These are phyloP conservation scores for Dromiciops gliroides DNA, from an alignment of 2,113 vertebrate species.

Conservation along the genomic window DNA sequence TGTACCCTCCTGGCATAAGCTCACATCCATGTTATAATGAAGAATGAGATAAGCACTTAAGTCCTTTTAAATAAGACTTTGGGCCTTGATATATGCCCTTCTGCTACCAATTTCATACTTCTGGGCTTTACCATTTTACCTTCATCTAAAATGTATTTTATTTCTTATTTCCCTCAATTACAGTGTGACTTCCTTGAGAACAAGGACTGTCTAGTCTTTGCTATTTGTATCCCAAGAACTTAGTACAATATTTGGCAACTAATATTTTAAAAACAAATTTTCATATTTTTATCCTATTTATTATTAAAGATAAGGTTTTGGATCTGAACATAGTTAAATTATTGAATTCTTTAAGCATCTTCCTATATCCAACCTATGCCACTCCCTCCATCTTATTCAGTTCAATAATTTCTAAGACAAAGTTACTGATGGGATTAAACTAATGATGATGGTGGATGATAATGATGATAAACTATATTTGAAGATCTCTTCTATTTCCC, in stretches of 20 bases:
- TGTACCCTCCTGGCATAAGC: not conserved
- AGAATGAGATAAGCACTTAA: not conserved
- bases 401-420: not conserved
- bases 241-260: too few relatives aligned
- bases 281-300: too few relatives aligned
- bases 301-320: not conserved
- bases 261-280: too few relatives aligned
- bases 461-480: not conserved
- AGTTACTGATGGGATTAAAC: not conserved
- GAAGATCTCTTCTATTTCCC: not conserved
- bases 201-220: not conserved
- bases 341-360: not conserved
- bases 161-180: not conserved
- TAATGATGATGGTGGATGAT: not conserved
- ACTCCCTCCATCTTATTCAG: not conserved
- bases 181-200: not conserved
- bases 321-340: not conserved
- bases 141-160: not conserved
- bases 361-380: not conserved
- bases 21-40: not conserved
- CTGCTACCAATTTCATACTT: not conserved
- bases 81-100: not conserved
- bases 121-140: not conserved
- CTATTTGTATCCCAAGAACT: too few relatives aligned
- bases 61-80: not conserved